phyloP scores from a whole-genome alignment of 2,113 vertebrate genomes.

The Catharus minimus region DNA sequence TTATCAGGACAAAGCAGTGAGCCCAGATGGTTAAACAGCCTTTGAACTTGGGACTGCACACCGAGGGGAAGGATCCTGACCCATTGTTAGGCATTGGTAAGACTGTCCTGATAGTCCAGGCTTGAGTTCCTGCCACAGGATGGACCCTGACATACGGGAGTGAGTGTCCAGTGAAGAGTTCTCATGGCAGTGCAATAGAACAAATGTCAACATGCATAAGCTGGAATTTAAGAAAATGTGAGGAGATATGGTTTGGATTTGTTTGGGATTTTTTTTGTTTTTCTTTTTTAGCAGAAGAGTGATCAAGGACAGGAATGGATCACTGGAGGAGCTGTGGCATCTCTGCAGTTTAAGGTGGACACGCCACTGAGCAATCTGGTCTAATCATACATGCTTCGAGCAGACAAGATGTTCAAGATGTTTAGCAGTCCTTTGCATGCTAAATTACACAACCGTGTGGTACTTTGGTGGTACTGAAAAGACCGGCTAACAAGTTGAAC shows the following conservation, averaged over 20 bases:
- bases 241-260: not conserved
- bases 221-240: not conserved
- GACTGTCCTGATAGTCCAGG: not conserved
- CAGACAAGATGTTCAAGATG: not conserved
- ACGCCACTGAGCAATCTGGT: not conserved
- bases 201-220: not conserved
- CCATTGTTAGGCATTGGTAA: not conserved
- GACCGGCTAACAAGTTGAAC: not conserved
- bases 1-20: not conserved
- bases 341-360: not conserved
- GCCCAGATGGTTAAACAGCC: accelerated
- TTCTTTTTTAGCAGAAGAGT: not conserved
- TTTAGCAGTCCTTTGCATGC: not conserved
- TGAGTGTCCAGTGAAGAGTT: not conserved
- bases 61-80: not conserved
- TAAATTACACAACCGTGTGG: not conserved
- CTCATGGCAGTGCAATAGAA: not conserved
- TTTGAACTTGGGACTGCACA: not conserved
- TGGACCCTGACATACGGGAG: accelerated
- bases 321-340: not conserved
- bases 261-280: not conserved
- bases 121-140: not conserved
- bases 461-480: not conserved
- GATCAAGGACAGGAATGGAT: not conserved
- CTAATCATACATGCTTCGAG: not conserved